phyloP scores from a whole-genome alignment of 2,888 invertebrate genomes.

The Auanema sp. region DNA sequence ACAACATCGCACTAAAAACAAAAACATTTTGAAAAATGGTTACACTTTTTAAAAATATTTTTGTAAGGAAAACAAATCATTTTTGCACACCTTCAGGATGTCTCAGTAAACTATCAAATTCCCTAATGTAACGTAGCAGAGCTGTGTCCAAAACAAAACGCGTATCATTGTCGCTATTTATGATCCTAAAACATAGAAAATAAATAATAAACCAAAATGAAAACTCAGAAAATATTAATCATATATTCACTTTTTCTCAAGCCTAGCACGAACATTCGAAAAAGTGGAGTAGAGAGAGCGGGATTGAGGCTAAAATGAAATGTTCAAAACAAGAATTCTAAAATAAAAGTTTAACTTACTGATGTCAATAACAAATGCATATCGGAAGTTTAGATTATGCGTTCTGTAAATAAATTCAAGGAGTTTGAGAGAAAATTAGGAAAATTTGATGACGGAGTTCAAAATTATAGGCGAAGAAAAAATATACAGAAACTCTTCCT shows the following conservation, averaged over 20 bases:
- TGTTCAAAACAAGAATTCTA: constrained; percentile 9
- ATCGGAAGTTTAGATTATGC: too few relatives aligned
- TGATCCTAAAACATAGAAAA: constrained; percentile 12
- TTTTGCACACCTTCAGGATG: too few relatives aligned
- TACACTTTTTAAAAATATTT: too few relatives aligned
- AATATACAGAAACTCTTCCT: too few relatives aligned
- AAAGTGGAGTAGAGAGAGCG: constrained; percentile 8
- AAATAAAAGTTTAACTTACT: constrained; percentile 14
- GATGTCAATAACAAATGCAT: too few relatives aligned
- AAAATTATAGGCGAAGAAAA: too few relatives aligned
- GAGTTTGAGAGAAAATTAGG: too few relatives aligned
- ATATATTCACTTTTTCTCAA: constrained; percentile 15
- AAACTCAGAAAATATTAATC: constrained; percentile 13
- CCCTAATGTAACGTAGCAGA: constrained; percentile 1
- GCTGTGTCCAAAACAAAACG: constrained; percentile 11
- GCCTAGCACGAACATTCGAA: constrained; percentile 7
- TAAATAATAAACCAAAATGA: constrained; percentile 11
- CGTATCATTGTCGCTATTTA: constrained; percentile 11
- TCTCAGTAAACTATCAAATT: not conserved
- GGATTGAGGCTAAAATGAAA: constrained; percentile 15
- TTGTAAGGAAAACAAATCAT: too few relatives aligned
- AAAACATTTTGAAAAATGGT: too few relatives aligned
- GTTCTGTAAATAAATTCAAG: too few relatives aligned
- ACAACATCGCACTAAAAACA: too few relatives aligned
- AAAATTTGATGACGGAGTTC: too few relatives aligned